Evolutionary conservation across 2,888 invertebrate genomes (phyloP).

Genomic region (Nemurella pictetii): DNA sequence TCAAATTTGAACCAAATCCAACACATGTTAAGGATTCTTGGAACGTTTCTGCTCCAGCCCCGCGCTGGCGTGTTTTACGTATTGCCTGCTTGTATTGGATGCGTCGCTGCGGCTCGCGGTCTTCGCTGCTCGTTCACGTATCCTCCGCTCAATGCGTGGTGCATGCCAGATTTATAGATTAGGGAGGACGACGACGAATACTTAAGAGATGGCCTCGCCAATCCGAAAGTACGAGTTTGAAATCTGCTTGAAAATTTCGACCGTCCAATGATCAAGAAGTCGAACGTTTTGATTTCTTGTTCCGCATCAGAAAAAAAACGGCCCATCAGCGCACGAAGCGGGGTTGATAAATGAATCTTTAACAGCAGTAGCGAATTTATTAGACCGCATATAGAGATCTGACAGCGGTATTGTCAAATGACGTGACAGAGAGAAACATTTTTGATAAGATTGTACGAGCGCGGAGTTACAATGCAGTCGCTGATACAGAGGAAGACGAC

Average conservation of each 20-base stretch:
- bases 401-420: not conserved
- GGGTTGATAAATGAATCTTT: not conserved
- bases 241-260: too few relatives aligned
- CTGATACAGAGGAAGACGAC: not conserved
- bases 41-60: not conserved
- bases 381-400: not conserved
- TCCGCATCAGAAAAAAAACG: not conserved
- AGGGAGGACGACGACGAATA: not conserved
- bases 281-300: not conserved
- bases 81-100: slow-evolving; percentile 14
- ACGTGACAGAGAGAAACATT: not conserved
- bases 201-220: not conserved
- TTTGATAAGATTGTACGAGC: not conserved
- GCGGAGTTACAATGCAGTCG: not conserved
- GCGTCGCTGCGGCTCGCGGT: not conserved
- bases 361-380: not conserved
- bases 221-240: too few relatives aligned
- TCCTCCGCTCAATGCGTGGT: not conserved
- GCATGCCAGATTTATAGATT: not conserved
- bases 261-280: too few relatives aligned
- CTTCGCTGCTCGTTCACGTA: slow-evolving; percentile 4
- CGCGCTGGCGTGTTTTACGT: not conserved
- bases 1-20: slow-evolving; percentile 24
- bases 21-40: not conserved
- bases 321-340: not conserved